phyloP scores from a whole-genome alignment of 1,140 invertebrate species.

The Andrena cerasifolii region DNA sequence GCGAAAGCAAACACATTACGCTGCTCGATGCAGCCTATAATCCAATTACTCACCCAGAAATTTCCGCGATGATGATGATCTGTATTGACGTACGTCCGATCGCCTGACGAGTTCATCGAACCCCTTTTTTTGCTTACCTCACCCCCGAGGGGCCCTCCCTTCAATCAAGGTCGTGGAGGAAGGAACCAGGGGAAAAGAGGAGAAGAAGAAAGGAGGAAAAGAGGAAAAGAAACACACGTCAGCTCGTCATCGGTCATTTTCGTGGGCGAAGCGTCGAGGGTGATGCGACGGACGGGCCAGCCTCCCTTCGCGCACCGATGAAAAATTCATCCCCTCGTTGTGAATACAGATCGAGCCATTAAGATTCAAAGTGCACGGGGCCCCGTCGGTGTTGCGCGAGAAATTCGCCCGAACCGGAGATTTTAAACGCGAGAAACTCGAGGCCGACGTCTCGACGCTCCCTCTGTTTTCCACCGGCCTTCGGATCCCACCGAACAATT shows the following conservation, averaged over 20 bases:
- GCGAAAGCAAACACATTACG: too few relatives aligned
- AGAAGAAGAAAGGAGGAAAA: neutral
- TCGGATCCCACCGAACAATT: too few relatives aligned
- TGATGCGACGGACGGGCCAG: neutral
- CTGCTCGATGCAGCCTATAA: too few relatives aligned
- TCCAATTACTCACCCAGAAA: too few relatives aligned
- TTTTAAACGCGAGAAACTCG: neutral
- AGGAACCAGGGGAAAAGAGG: too few relatives aligned
- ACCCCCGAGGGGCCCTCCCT: too few relatives aligned
- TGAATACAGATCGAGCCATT: constrained; percentile 71
- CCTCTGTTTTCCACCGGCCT: neutral
- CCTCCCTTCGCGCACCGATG: constrained; percentile 47
- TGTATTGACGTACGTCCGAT: too few relatives aligned
- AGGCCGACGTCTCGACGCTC: neutral
- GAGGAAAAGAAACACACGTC: neutral
- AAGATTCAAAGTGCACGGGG: constrained; percentile 64
- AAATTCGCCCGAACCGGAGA: constrained; percentile 26
- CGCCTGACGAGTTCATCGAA: too few relatives aligned
- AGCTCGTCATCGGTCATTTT: constrained; percentile 61
- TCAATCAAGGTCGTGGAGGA: too few relatives aligned
- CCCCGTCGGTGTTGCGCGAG: constrained; percentile 19
- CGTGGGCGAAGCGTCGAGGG: constrained; percentile 21
- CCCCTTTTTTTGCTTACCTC: too few relatives aligned
- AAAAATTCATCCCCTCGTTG: constrained; percentile 70
- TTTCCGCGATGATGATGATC: too few relatives aligned